Conservation (phyloP, 2,797 vertebrate genomes). For the Numenius phaeopus region DNA sequence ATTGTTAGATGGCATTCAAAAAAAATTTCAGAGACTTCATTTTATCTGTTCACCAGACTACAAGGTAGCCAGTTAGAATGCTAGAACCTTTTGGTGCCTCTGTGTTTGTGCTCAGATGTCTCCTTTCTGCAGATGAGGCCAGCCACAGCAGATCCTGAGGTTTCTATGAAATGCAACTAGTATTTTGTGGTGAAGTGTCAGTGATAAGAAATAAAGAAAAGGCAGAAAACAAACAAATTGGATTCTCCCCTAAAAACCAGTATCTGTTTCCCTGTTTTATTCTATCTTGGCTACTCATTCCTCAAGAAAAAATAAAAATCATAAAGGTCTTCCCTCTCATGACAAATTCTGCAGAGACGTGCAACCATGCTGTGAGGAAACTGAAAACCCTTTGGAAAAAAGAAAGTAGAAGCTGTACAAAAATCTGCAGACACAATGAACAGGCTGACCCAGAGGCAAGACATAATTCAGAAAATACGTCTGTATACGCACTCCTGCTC, state of each 20-base stretch:
- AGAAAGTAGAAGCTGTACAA: neutral
- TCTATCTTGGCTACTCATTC: neutral
- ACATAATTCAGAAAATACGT: neutral
- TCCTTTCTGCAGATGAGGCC: neutral
- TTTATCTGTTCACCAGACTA: slow-evolving; percentile 17
- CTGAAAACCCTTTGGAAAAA: neutral
- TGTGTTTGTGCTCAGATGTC: neutral
- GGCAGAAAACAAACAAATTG: neutral
- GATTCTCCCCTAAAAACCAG: neutral
- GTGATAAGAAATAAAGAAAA: slow-evolving; percentile 34
- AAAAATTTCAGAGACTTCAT: slow-evolving; percentile 3
- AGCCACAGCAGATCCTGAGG: slow-evolving; percentile 30
- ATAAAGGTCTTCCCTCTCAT: neutral
- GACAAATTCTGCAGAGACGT: neutral
- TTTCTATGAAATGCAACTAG: slow-evolving; percentile 41
- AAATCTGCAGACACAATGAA: neutral
- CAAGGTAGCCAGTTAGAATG: neutral
- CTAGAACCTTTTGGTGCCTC: slow-evolving; percentile 21
- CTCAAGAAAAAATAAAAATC: neutral
- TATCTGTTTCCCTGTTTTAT: neutral
- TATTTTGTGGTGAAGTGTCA: slow-evolving; percentile 35
- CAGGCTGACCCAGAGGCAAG: neutral
- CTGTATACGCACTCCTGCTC: neutral
- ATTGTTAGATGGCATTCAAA: slow-evolving; percentile 37
- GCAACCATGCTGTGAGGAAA: neutral